These are phyloP conservation scores for Cryptus armator DNA, from an alignment of 2,888 invertebrate species.

Conservation along the genomic window DNA sequence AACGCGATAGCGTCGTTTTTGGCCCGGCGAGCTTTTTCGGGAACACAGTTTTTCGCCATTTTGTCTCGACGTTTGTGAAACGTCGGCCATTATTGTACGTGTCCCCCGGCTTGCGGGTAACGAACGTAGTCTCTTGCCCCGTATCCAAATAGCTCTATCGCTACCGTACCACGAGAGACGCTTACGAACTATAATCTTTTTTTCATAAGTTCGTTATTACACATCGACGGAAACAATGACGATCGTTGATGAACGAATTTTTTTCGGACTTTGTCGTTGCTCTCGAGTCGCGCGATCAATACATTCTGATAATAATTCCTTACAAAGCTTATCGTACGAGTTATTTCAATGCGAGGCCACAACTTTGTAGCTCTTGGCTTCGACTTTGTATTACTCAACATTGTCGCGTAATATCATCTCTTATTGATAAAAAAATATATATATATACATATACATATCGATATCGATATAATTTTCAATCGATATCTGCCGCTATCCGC, in stretches of 20 bases:
- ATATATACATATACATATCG: not conserved
- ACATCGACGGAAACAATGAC: not conserved
- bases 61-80: constrained; percentile 80
- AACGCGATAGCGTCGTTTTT: constrained; percentile 56
- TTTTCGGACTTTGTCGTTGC: not conserved
- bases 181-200: constrained; percentile 1
- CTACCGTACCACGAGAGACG: constrained; percentile 26
- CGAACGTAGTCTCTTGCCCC: constrained; percentile 42
- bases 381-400: constrained; percentile 1
- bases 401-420: not conserved
- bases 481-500: not conserved
- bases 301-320: constrained; percentile 11
- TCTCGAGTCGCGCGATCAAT: not conserved
- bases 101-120: constrained; percentile 72
- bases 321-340: not conserved
- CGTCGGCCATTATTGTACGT: constrained; percentile 83
- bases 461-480: not conserved
- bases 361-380: not conserved
- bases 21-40: constrained; percentile 70
- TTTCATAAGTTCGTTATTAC: not conserved
- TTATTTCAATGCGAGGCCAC: not conserved
- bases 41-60: constrained; percentile 81
- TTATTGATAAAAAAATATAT: not conserved
- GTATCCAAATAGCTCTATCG: constrained; percentile 22
- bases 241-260: not conserved